phyloP scores from a whole-genome alignment of 2,797 vertebrate genomes.

The Chromis chromis region DNA sequence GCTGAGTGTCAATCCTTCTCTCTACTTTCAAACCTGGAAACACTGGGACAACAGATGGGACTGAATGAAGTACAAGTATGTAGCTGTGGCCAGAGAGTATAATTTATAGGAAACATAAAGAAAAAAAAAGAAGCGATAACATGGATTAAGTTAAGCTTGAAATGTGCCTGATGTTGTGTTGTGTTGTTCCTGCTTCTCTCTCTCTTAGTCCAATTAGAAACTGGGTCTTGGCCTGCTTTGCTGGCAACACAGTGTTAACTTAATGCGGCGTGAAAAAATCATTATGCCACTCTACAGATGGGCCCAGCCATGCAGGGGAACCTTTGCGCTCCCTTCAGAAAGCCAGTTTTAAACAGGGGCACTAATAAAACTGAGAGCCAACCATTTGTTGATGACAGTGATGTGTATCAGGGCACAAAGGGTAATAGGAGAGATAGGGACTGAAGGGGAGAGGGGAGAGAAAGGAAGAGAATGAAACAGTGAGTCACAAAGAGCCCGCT shows the following conservation, averaged over 20 bases:
- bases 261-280: slow-evolving; percentile 90
- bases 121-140: background rate
- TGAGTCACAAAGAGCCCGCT: slow-evolving; percentile 33
- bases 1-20: background rate
- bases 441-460: background rate
- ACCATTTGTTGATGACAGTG: slow-evolving; percentile 64
- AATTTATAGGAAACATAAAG: background rate
- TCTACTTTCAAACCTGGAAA: slow-evolving; percentile 18
- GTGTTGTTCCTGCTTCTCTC: slow-evolving; percentile 36
- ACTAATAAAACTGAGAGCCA: slow-evolving; percentile 61
- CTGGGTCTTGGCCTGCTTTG: slow-evolving; percentile 80
- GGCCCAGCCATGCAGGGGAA: slow-evolving; percentile 86
- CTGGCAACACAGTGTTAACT: slow-evolving; percentile 87
- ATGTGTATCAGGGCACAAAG: slow-evolving; percentile 55
- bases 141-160: slow-evolving; percentile 21
- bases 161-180: slow-evolving; percentile 45
- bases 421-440: slow-evolving; percentile 39
- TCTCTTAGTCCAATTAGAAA: slow-evolving; percentile 82
- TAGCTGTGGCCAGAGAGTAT: too few relatives aligned
- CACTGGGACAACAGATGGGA: background rate
- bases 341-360: slow-evolving; percentile 66
- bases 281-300: slow-evolving; percentile 90
- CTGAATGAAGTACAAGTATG: background rate
- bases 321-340: slow-evolving; percentile 74
- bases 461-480: slow-evolving; percentile 1